A percentile compares a stretch with the other conserved stretches of the same genome.
Evolutionary conservation across 2,113 vertebrate species (phyloP).

Genomic region (Pseudonaja textilis): DNA sequence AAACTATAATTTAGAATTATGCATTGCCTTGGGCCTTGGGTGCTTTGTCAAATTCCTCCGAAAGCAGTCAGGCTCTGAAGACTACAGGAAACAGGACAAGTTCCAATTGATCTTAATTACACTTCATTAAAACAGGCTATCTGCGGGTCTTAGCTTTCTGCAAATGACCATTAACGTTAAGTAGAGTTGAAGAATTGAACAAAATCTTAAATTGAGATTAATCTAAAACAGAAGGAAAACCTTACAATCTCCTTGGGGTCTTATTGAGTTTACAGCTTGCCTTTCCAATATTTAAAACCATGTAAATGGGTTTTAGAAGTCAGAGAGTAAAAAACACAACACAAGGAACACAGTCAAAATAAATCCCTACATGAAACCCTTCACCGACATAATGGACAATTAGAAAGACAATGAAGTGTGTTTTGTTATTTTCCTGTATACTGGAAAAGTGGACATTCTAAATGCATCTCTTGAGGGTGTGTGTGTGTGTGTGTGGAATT

Average conservation of each 20-base stretch:
- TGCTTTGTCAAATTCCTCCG: neutral
- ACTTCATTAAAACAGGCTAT: neutral
- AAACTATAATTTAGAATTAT: neutral
- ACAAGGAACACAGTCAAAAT: neutral
- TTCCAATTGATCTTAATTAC: neutral
- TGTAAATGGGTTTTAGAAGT: neutral
- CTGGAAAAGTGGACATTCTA: neutral
- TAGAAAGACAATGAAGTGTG: neutral
- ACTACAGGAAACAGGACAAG: neutral
- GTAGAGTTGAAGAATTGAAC: neutral
- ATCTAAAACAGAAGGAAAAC: neutral
- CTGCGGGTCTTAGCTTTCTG: neutral
- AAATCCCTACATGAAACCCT: neutral
- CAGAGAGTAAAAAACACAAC: neutral
- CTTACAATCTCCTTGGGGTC: neutral
- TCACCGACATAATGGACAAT: neutral
- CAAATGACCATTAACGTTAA: neutral
- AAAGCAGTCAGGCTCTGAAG: neutral
- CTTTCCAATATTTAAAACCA: neutral
- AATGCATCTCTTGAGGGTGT: neutral
- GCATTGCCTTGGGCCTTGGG: neutral
- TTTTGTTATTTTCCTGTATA: neutral
- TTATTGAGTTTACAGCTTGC: neutral
- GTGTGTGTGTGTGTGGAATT: neutral
- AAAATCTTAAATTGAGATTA: neutral